phyloP scores from a whole-genome alignment of 2,797 vertebrate genomes.

The Schizothorax lantsangensis region DNA sequence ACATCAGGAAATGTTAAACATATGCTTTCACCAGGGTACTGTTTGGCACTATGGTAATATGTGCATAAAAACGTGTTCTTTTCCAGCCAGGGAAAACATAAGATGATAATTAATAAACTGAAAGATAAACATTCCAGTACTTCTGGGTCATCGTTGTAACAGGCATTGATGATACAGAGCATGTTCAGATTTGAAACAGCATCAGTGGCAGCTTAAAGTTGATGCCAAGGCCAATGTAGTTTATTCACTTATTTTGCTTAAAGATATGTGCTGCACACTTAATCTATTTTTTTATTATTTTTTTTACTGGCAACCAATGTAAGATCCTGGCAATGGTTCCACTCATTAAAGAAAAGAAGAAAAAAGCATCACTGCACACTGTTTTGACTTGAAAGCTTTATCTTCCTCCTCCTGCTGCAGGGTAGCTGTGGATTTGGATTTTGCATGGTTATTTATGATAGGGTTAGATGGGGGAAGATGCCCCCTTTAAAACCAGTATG shows the following conservation, averaged over 20 bases:
- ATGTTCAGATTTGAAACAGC: conserved; percentile 33
- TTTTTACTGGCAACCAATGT: neutral
- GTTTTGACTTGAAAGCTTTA: neutral
- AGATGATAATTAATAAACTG: neutral
- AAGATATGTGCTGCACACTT: conserved; percentile 8
- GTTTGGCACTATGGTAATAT: neutral
- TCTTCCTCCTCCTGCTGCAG: neutral
- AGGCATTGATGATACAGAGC: conserved; percentile 4
- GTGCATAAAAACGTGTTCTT: neutral
- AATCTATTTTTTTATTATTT: neutral
- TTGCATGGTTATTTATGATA: neutral
- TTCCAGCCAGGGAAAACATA: neutral
- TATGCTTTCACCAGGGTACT: neutral
- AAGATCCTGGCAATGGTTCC: neutral
- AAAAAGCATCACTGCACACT: neutral
- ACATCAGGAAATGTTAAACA: neutral
- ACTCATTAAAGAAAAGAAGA: neutral
- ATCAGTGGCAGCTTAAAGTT: conserved; percentile 42
- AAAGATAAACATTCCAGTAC: conserved; percentile 32
- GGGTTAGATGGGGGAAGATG: no score
- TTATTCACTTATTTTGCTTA: neutral
- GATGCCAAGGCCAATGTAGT: conserved; percentile 30
- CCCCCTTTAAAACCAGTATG: no score
- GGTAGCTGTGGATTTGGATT: no score
- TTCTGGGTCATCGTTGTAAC: conserved; percentile 44